Base-by-base conservation (phyloP, 2,113 vertebrate genomes). In the Pagrus major region DNA sequence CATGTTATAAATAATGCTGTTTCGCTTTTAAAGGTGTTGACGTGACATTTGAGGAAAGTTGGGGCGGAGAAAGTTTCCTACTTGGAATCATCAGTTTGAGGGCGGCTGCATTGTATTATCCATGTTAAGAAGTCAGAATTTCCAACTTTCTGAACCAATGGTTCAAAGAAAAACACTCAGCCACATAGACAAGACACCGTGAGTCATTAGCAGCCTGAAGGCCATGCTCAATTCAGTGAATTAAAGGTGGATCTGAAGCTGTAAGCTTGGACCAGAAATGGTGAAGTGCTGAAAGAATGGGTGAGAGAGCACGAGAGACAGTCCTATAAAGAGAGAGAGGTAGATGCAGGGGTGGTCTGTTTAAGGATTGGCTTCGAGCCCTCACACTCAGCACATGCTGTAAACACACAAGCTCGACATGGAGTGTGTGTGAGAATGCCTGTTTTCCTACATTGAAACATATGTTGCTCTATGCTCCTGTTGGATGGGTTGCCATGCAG, bases 1-100 rank as follows among this genome's bases (percentile, higher is more conserved):
- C 58, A 59, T 31, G 29, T 25, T 4, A 71, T 71, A 37, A 76
- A 72, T 84, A 69, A 70, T 18, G 11, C 27, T 73, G 56, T 74
- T 70, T 72, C 31, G n/a, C 39, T 39, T 61, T 70, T 73, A 39
- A 39, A 79, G 67, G 83, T 81, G 86, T 76, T 80, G 81, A 82
- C 33, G 18, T 71, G 59, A 72, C 33, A 67, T 74, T 71, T 65
- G 15, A 39, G 58, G 33, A 76, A 79, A 83, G 39, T 56, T 60
- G n/a, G 73, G 80, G 59, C 39, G 70, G 42, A 61, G 61, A 74
- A 74, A 81, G 55, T 86, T 75, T 83, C 74, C 68, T 41, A 27
- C 51, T 29, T 66, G 35, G 55, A 71, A 16, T 71, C 27, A 12
- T 75, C 23, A 27, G 55, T 76, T 67, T 39, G 5, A 66, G 31